phyloP scores from a whole-genome alignment of 2,888 invertebrate genomes.

The Leucophenga montana region DNA sequence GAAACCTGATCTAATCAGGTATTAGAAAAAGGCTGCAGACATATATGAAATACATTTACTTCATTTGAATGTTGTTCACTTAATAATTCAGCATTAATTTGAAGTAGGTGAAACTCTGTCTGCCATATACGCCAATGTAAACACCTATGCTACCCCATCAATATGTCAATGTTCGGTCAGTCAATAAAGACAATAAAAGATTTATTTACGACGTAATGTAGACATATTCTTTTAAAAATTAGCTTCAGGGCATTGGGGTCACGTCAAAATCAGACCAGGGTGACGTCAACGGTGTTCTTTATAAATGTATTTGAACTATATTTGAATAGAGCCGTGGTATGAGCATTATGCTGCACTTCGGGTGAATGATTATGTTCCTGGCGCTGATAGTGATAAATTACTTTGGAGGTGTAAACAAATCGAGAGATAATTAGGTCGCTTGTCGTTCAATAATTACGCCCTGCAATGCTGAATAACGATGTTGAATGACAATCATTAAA shows the following conservation, averaged over 20 bases:
- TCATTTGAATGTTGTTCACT: too few relatives aligned
- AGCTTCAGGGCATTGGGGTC: not conserved
- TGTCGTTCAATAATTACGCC: not conserved
- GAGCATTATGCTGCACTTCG: not conserved
- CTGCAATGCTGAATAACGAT: too few relatives aligned
- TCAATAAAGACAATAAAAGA: not conserved
- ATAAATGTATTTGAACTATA: not conserved
- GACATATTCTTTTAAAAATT: conserved; percentile 22
- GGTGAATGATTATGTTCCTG: conserved; percentile 7
- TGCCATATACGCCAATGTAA: too few relatives aligned
- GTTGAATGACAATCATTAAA: too few relatives aligned
- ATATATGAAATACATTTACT: too few relatives aligned
- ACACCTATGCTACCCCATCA: too few relatives aligned
- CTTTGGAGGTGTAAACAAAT: conserved; percentile 50
- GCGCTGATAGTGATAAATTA: conserved; percentile 32
- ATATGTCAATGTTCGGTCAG: too few relatives aligned
- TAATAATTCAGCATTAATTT: too few relatives aligned
- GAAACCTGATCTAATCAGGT: too few relatives aligned
- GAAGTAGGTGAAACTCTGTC: too few relatives aligned
- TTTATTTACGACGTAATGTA: not conserved
- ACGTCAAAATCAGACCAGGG: not conserved
- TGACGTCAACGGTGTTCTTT: not conserved
- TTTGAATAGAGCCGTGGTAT: not conserved
- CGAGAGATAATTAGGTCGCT: conserved; percentile 58
- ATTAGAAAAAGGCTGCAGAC: too few relatives aligned